These are phyloP conservation scores for Mastigias papua DNA, from an alignment of 30 jellyfish, hydroid and myxozoan species.

Conservation along the genomic window DNA sequence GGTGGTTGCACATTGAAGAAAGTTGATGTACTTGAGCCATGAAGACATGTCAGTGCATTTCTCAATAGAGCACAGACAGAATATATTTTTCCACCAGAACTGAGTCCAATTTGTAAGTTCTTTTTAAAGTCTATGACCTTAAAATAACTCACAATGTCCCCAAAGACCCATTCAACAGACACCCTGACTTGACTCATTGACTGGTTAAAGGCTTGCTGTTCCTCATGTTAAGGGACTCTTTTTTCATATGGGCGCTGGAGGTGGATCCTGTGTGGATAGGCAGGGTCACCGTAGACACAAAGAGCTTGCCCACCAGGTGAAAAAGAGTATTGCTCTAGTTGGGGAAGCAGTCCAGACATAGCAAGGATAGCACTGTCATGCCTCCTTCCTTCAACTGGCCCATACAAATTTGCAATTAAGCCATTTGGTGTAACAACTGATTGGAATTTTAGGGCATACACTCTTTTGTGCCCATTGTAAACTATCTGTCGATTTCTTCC, in stretches of 20 bases:
- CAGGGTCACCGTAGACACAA: constrained; percentile 60
- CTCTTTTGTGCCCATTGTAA: background rate
- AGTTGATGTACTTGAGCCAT: constrained; percentile 66
- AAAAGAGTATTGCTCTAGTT: constrained; percentile 24
- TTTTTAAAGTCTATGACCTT: constrained; percentile 62
- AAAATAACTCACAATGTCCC: constrained; percentile 65
- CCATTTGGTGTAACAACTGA: background rate
- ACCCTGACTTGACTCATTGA: constrained; percentile 34
- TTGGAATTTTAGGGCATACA: background rate
- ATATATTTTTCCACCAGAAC: constrained; percentile 66
- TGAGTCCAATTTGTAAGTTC: constrained; percentile 51
- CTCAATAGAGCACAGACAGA: constrained; percentile 43
- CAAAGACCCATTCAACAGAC: constrained; percentile 80
- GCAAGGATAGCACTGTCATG: constrained; percentile 67
- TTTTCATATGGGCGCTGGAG: constrained; percentile 2
- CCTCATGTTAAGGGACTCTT: constrained; percentile 13
- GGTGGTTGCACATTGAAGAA: constrained; percentile 71
- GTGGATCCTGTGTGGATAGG: constrained; percentile 45
- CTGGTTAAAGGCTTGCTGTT: constrained; percentile 38
- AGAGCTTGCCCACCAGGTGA: constrained; percentile 55
- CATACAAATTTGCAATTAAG: background rate
- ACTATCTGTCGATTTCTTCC: constrained; percentile 11
- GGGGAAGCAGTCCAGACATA: constrained; percentile 47
- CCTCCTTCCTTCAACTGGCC: background rate
- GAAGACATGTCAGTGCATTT: constrained; percentile 49